Evolutionary conservation across 2,113 vertebrate species (phyloP), one percentile per base, ranked within the genome.

Genomic region (Caloenas nicobarica): DNA sequence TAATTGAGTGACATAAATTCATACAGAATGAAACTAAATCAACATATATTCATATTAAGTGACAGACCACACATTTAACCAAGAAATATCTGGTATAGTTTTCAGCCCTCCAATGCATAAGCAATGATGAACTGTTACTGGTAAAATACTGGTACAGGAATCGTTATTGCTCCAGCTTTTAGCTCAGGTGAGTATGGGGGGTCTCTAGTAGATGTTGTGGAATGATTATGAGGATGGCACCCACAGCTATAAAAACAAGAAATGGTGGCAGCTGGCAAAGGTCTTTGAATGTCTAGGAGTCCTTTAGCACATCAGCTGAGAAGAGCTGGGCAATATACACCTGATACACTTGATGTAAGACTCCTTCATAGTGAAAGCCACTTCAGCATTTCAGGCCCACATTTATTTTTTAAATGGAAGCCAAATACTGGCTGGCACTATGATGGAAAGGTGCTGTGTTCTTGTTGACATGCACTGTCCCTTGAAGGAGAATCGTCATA

Each of bases 1-100:
- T 79, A 89, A 92, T 26, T 77, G 53, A 89, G 34, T 72, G 58
- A 80, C 68, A 91, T 86, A 77, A 86, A 92, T 89, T 91, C 54
- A 61, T 66, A 62, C 16, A 36, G 40, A 80, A 50, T 36, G 62
- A 89, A 92, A 95, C 38, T 40, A 89, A 96, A 86, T 80, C 57
- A 88, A 69, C 0, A 0, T 26, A 12, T n/a, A 24, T 31, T 58
- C 22, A 65, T 11, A 19, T 48, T 31, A 87, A 89, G 31, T 68
- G 50, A 73, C 15, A 65, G 70, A 51, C n/a, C 0, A 1, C 28
- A 29, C 31, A 19, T 61, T 91, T 86, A 86, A 88, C 28, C 29
- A 40, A 56, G 51, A 54, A 80, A 60, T 19, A 13, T 60, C 21
- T 17, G 9, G 11, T 19, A 4, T 6, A 6, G 3, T 77, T 91